These are phyloP conservation scores for Tanypteryx hageni DNA, from an alignment of 2,888 invertebrate genomes.

Conservation along the genomic window DNA sequence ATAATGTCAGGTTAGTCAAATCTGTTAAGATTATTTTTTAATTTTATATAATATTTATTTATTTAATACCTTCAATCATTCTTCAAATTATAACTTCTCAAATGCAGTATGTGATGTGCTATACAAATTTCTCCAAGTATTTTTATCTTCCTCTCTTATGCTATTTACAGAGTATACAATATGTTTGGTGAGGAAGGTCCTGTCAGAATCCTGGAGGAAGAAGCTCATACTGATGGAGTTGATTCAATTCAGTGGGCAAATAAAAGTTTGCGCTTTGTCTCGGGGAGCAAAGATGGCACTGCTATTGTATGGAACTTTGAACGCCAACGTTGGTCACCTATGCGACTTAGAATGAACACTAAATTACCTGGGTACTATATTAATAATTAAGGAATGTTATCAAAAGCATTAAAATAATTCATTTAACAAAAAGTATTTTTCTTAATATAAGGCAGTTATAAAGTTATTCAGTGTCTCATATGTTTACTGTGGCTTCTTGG, in stretches of 20 bases:
- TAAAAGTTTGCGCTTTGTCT: conserved; percentile 90
- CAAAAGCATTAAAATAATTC: not conserved
- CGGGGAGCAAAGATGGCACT: conserved; percentile 96
- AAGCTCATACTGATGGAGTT: conserved; percentile 93
- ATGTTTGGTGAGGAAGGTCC: conserved; percentile 75
- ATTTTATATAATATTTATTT: not conserved
- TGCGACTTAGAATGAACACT: conserved; percentile 84
- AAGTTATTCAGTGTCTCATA: conserved; percentile 54
- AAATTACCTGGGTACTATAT: conserved; percentile 77
- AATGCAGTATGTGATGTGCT: not conserved
- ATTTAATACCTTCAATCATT: not conserved
- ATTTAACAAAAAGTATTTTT: not conserved
- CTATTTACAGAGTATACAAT: conserved; percentile 75
- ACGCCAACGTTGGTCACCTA: conserved; percentile 91
- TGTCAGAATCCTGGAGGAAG: conserved; percentile 83
- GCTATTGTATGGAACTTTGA: conserved; percentile 96
- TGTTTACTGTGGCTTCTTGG: conserved; percentile 37
- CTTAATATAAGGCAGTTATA: conserved; percentile 68
- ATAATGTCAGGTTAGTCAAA: conserved; percentile 94
- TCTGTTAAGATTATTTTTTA: conserved; percentile 83
- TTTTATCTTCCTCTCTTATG: not conserved
- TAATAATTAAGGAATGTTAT: not conserved
- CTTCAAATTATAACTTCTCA: not conserved
- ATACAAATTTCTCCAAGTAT: not conserved
- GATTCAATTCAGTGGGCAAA: conserved; percentile 98